Base-by-base conservation (phyloP, 2,797 vertebrate genomes). In the Peromyscus melanophrys region DNA sequence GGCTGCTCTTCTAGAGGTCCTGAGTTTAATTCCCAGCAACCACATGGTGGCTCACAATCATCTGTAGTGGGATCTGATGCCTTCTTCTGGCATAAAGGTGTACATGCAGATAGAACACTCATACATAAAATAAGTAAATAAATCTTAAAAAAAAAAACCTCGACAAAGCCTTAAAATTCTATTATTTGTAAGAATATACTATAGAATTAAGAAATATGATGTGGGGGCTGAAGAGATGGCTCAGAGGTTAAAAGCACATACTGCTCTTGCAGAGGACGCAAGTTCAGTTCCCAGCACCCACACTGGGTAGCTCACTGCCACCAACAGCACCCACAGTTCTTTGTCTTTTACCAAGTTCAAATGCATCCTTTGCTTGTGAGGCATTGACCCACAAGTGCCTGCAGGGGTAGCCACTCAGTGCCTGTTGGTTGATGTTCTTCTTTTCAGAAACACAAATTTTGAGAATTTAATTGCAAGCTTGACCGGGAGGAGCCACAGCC, bases 121-220 rank as follows among this genome's bases (percentile, higher is more conserved):
- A n/a, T 17, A 9, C 34, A 69, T 16, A 34, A 67, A n/a, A 55
- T 55, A 55, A 55, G 55, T n/a, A 69, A 69, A 69, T n/a, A 69
- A 7, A 69, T 69, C 14, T 31, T n/a, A 19, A 69, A n/a, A n/a
- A 69, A n/a, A 69, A n/a, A 69, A 69, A 34, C 2, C 46, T 82
- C 29, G 59, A 52, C 43, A 25, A 83, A 93, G 83, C 80, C 59
- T 43, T 71, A 71, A 86, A 69, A 63, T 71, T 75, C 9, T n/a
- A 78, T n/a, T 67, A 57, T 95, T 96, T 89, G 25, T 67, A 90
- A 73, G 49, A 87, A 2, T 69, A 49, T 49, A n/a, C 43, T 14
- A 12, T 46, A 49, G 17, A 46, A 12, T 40, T 11, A 65, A 63
- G 40, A 21, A 29, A 63, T 83, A n/a, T 17, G 40, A 43, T 25